Evolutionary conservation across 2,797 vertebrate species (phyloP).

Genomic region (Bryconaethiops microstoma): DNA sequence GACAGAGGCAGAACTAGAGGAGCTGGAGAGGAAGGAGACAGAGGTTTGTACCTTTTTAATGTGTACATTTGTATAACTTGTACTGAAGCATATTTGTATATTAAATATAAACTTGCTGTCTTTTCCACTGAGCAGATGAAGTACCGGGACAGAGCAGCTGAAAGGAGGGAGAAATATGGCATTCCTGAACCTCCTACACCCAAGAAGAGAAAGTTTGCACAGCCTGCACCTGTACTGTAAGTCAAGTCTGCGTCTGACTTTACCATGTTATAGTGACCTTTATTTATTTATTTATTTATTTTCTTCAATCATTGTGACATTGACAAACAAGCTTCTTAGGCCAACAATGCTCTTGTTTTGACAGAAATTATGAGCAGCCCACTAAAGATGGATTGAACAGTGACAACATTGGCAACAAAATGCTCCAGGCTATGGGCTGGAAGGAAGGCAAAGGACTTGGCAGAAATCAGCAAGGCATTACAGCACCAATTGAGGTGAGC

Average conservation of each 20-base stretch:
- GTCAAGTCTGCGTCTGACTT: conserved; percentile 50
- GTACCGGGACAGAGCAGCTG: conserved; percentile 95
- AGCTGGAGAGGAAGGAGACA: conserved; percentile 92
- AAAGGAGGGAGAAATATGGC: conserved; percentile 95
- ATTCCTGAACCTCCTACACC: conserved; percentile 95
- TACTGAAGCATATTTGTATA: background rate
- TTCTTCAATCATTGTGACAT: no score
- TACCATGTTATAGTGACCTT: background rate
- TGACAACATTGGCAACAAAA: conserved; percentile 98
- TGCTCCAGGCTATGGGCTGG: conserved; percentile 99
- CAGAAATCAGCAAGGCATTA: conserved; percentile 96
- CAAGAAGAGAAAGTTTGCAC: conserved; percentile 94
- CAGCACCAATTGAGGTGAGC: conserved; percentile 93
- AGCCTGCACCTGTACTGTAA: conserved; percentile 87
- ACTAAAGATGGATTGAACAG: conserved; percentile 97
- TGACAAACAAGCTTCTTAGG: no score
- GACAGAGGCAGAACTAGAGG: conserved; percentile 92
- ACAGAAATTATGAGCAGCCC: conserved; percentile 96
- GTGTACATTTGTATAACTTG: background rate
- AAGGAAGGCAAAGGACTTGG: conserved; percentile 96
- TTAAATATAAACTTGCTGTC: background rate
- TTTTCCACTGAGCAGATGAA: conserved; percentile 81
- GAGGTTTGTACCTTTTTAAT: conserved; percentile 78
- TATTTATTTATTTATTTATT: no score
- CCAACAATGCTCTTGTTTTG: background rate